Evolutionary conservation across 2,797 vertebrate species (phyloP), one percentile per base, ranked within the genome.

Genomic region (Notoglanidium macrostoma): DNA sequence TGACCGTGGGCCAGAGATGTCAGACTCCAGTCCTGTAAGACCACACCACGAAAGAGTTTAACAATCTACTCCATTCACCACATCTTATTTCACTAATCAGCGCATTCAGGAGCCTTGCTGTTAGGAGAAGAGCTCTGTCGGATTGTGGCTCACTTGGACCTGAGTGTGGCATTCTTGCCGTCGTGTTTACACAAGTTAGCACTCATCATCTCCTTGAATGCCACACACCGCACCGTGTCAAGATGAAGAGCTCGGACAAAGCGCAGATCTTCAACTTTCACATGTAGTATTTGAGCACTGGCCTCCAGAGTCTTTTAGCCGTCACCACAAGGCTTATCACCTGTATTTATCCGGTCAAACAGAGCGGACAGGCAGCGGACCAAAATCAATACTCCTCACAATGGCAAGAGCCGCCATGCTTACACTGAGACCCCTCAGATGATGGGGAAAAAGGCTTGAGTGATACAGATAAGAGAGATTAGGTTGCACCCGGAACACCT

Each of bases 391-490:
- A 89, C 80, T 35, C 40, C 26, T 59, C 68, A 83, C 87, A 79
- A 86, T 81, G 49, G 54, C 11, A 63, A 63, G 81, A 55, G 5
- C 32, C 79, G 72, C 74, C 15, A 68, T 89, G 87, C 85, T 74
- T 77, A 54, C 11, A 79, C 55, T 89, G 85, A 63, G 86, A 91
- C 91, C 91, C 89, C 83, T 85, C 76, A 89, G 87, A 90, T 90
- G 90, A 35, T 49, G 74, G 87, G 76, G 89, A 84, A 87, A 54
- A 68, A 32, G 63, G 74, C 86, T 90, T 86, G 88, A 93, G 91
- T 90, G 91, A 89, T 79, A 54, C 26, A 91, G 93, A 95, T 94
- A 93, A 95, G 89, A 86, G 70, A 74, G 90, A 89, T 91, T 89
- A 81, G 61, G 70, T 91, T 91, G 90, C 92, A 90, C 87, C 82